Base-by-base conservation (phyloP, 1,140 invertebrate genomes). In the Drosophila parvula region DNA sequence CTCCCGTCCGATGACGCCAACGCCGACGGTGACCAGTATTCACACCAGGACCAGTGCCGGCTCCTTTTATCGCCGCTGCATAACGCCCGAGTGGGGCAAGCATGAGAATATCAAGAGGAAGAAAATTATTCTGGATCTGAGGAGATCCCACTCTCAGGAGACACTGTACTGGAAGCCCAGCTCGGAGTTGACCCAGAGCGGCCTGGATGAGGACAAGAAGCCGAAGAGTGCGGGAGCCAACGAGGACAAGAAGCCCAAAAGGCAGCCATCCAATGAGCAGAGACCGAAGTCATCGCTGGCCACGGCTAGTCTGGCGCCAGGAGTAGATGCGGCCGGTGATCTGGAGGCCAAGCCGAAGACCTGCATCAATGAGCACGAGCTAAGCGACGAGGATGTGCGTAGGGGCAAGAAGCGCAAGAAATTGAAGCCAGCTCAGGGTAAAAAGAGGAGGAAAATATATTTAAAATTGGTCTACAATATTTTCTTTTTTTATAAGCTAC, bases 1-100 rank as follows among this genome's bases (percentile, higher is more conserved):
- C 83, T 97, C 96, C 2, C 93, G 96, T 40, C 95, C 96, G 4
- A 91, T 95, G 68, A 96, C 96, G 0, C 96, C 96, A 11, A 94
- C 95, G 0, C 95, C 95, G 0, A 96, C 95, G 2, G 92, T 96
- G 4, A 95, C 94, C 1, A 96, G 95, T 81, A 94, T 93, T 5
- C 90, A 92, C 10, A 94, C 93, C 3, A 79, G 92, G 36, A 93
- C 91, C 18, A 92, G 90, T 62, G 77, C 81, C 0, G 86, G 81
- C 6, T 92, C 91, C 11, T 91, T 91, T 55, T 78, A 92, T 45
- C 81, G 93, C 43, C 90, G 93, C 55, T 94, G 93, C 78, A 89
- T 94, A 5, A 94, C 93, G 7, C 93, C 93, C 0, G 93, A 94
- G 53, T 92, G 92, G 51, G 80, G 91, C n/a, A 91, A 91, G 34